phyloP scores from a whole-genome alignment of 2,888 invertebrate genomes.

The Cosmia pyralina region DNA sequence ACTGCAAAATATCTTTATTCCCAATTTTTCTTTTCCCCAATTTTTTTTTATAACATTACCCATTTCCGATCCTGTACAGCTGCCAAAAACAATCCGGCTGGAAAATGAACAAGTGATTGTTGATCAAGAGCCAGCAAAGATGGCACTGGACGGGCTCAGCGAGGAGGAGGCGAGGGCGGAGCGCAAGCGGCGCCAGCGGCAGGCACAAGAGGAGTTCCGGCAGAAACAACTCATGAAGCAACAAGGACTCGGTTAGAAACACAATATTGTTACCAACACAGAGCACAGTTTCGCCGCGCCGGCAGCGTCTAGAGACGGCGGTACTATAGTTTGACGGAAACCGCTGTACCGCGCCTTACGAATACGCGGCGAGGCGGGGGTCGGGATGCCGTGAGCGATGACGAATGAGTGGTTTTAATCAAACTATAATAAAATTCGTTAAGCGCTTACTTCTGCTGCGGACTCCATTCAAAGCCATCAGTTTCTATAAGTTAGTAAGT shows the following conservation, averaged over 20 bases:
- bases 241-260: slow-evolving; percentile 76
- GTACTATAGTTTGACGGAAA: too few relatives aligned
- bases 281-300: neutral
- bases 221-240: slow-evolving; percentile 80
- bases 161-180: slow-evolving; percentile 86
- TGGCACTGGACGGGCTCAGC: slow-evolving; percentile 60
- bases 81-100: slow-evolving; percentile 8
- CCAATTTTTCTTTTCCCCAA: neutral
- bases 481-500: neutral
- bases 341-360: too few relatives aligned
- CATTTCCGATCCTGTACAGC: slow-evolving; percentile 23
- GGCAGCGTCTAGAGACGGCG: neutral
- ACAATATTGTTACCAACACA: slow-evolving; percentile 25
- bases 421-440: neutral
- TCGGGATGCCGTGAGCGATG: too few relatives aligned
- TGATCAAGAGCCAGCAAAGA: slow-evolving; percentile 66
- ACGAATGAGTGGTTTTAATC: too few relatives aligned
- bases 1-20: too few relatives aligned
- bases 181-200: slow-evolving; percentile 83
- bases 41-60: slow-evolving; percentile 30
- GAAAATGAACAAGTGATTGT: slow-evolving; percentile 41
- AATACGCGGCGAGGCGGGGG: too few relatives aligned
- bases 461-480: neutral
- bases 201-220: slow-evolving; percentile 86
- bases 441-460: neutral